Evolutionary conservation across 2,888 invertebrate species (phyloP), one percentile per base, ranked within the genome.

Genomic region (Micropterix aruncella): DNA sequence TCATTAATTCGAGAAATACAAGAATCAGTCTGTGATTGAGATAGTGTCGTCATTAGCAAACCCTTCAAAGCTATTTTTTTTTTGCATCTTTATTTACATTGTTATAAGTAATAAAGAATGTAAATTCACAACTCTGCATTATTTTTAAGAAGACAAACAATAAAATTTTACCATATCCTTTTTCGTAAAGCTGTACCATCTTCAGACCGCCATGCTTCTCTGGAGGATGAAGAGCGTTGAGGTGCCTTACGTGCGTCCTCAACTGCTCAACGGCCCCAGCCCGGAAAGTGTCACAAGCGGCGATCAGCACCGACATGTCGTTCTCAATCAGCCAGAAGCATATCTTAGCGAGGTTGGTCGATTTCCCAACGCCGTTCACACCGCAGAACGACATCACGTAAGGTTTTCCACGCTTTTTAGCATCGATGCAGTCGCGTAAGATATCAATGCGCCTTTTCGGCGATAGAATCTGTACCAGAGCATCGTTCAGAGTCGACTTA

Each of bases 311-410:
- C 27, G 86, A 82, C 61, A 94, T 79, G 55, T 90, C 87, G 65
- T 99, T 99, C 68, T 99, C 97, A 50, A 97, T 90, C 54, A 99
- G 70, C 99, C 99, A 99, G 69, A 99, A 99, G 56, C 95, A 93
- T 53, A 99, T 95, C 79, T 99, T 99, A 0, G 99, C 97, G 43
- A 99, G 70, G 70, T 99, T 99, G 2, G 99, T 99, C 0, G 95
- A 96, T 59, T 99, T 99, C 43, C 99, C 99, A 0, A 99, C 99
- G 14, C 99, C 99, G 64, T 99, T 99, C 52, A 82, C 99, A 47
- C 99, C 99, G 65, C 99, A 99, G 60, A 99, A 99, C 0, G 92
- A 78, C 74, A 97, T 88, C 5, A 92, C 84, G 60, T 91, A 99
- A 0, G 99, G 96, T n/a, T 83, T 73, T n/a, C 76, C 75, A 51